Conservation (phyloP, 2,888 invertebrate genomes). For the Timema cristinae region DNA sequence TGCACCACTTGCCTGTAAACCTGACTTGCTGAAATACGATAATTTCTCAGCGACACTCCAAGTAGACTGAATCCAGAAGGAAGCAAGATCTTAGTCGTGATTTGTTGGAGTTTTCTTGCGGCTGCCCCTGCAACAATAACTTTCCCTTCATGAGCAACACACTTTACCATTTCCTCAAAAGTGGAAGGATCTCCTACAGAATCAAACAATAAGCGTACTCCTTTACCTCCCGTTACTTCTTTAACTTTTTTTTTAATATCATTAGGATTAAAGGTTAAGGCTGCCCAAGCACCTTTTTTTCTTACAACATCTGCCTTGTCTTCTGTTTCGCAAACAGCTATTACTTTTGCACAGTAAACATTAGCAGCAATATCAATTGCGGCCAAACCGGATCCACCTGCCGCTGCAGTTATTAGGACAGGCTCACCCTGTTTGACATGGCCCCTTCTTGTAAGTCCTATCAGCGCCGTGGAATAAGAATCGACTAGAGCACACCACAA, state of each 20-base stretch:
- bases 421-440: slow-evolving; percentile 44
- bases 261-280: slow-evolving; percentile 55
- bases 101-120: slow-evolving; percentile 48
- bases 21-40: slow-evolving; percentile 48
- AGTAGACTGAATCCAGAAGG: slow-evolving; percentile 47
- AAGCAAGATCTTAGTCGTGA: slow-evolving; percentile 44
- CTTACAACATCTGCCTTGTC: slow-evolving; percentile 55
- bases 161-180: slow-evolving; percentile 7
- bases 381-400: slow-evolving; percentile 60
- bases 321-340: slow-evolving; percentile 63
- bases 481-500: slow-evolving; percentile 48
- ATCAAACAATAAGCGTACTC: slow-evolving; percentile 62
- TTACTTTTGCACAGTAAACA: slow-evolving; percentile 62
- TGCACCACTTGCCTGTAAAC: slow-evolving; percentile 55
- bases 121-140: slow-evolving; percentile 51
- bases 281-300: slow-evolving; percentile 60
- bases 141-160: slow-evolving; percentile 53
- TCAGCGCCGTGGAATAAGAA: slow-evolving; percentile 60
- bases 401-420: slow-evolving; percentile 61
- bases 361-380: slow-evolving; percentile 65
- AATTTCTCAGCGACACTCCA: slow-evolving; percentile 51
- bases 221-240: slow-evolving; percentile 54
- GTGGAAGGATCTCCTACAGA: slow-evolving; percentile 48
- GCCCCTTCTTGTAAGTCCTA: slow-evolving; percentile 53
- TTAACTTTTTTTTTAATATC: slow-evolving; percentile 51